phyloP scores from a whole-genome alignment of 92 coral and sea anemone species.

The Epizoanthus scotinus region DNA sequence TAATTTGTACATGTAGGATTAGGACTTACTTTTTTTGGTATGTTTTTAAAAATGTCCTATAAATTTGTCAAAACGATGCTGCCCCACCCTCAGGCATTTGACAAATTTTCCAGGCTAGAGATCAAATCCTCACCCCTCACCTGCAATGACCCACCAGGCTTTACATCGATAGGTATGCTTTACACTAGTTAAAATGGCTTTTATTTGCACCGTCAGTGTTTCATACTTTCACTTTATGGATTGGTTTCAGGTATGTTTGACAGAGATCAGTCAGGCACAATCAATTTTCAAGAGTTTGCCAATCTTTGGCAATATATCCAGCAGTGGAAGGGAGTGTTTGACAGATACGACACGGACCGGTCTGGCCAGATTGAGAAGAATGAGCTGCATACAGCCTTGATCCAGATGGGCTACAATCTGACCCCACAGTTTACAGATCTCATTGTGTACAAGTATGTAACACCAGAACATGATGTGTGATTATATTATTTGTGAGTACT shows the following conservation, averaged over 20 bases:
- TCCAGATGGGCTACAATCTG: constrained; percentile 92
- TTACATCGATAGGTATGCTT: too few species aligned
- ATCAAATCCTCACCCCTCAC: too few species aligned
- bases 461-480: background rate
- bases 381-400: constrained; percentile 84
- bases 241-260: constrained; percentile 85
- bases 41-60: too few species aligned
- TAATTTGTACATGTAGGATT: too few species aligned
- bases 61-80: too few species aligned
- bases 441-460: constrained; percentile 69
- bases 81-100: too few species aligned
- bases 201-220: too few species aligned
- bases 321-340: constrained; percentile 99
- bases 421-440: constrained; percentile 71
- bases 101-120: too few species aligned
- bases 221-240: background rate
- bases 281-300: constrained; percentile 90
- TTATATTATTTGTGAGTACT: background rate
- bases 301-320: constrained; percentile 91
- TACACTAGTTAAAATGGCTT: too few species aligned
- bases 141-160: too few species aligned
- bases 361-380: constrained; percentile 88
- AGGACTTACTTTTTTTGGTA: too few species aligned
- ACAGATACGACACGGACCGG: constrained; percentile 91
- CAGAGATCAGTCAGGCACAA: constrained; percentile 94